Conservation (phyloP, 2,113 vertebrate species). For the Rynchops niger region DNA sequence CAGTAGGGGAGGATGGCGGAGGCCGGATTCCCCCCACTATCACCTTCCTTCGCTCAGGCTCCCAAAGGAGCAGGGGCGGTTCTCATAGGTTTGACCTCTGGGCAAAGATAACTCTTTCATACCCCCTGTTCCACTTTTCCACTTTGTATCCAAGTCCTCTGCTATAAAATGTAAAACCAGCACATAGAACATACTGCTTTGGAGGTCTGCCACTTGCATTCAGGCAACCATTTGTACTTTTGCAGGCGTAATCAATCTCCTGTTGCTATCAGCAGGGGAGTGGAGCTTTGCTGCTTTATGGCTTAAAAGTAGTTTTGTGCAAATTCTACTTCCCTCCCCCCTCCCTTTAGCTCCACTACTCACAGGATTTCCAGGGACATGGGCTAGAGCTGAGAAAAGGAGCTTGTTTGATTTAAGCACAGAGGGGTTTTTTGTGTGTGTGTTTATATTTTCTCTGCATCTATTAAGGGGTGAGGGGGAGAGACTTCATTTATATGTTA, state of each 20-base stretch:
- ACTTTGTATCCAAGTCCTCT: conserved; percentile 39
- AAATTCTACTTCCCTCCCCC: conserved; percentile 60
- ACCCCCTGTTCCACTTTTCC: conserved; percentile 11
- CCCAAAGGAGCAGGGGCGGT: not conserved
- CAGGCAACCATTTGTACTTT: conserved; percentile 86
- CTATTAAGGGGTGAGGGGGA: conserved; percentile 72
- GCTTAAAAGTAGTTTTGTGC: conserved; percentile 78
- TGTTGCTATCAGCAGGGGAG: conserved; percentile 86
- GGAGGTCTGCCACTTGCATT: conserved; percentile 76
- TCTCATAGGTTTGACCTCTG: conserved; percentile 44
- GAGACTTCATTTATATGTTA: conserved; percentile 89
- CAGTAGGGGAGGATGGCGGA: not conserved
- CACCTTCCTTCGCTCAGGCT: not conserved
- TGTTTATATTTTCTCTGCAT: conserved; percentile 84
- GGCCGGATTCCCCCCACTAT: not conserved
- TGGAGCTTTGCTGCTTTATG: conserved; percentile 55
- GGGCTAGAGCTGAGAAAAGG: conserved; percentile 67
- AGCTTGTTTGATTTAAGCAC: conserved; percentile 77
- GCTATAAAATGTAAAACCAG: conserved; percentile 65
- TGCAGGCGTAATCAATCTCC: conserved; percentile 85
- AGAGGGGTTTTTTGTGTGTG: conserved; percentile 61
- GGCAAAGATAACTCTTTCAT: conserved; percentile 55
- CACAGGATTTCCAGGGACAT: conserved; percentile 71
- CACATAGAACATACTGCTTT: conserved; percentile 55
- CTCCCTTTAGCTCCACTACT: conserved; percentile 54